Conservation (phyloP, 2,113 vertebrate species). For the Macrotis lagotis region DNA sequence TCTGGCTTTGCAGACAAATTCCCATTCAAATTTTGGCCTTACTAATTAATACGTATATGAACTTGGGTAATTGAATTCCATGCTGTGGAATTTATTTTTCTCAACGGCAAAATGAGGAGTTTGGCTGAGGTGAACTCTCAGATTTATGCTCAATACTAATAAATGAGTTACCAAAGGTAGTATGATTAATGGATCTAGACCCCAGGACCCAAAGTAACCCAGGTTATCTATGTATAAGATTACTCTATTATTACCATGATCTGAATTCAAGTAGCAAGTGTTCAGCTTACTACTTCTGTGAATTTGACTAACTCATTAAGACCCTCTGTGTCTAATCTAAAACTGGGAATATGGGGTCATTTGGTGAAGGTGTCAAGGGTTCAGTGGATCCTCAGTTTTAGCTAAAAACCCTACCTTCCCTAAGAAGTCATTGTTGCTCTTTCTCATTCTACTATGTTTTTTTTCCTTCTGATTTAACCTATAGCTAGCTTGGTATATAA, state of each 20-base stretch:
- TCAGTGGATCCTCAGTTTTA: not conserved
- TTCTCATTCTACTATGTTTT: rapidly evolving
- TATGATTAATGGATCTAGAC: not conserved
- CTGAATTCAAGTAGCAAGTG: no score
- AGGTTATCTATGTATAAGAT: no score
- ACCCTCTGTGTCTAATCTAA: no score
- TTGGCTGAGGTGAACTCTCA: not conserved
- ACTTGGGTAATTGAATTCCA: not conserved
- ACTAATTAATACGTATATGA: not conserved
- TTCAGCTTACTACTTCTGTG: no score
- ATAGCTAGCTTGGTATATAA: not conserved
- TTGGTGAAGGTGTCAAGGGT: not conserved
- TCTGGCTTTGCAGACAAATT: not conserved
- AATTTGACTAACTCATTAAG: no score
- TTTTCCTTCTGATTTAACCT: not conserved
- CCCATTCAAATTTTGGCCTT: not conserved
- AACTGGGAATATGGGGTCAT: no score
- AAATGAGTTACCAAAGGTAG: not conserved
- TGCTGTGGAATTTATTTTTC: not conserved
- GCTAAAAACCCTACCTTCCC: not conserved
- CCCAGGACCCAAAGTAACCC: no score
- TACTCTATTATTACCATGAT: no score
- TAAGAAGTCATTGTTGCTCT: not conserved
- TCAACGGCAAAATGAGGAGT: not conserved
- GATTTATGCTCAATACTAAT: not conserved